Conservation (phyloP, 2,888 invertebrate species). For the Ichneumoninae sp. region DNA sequence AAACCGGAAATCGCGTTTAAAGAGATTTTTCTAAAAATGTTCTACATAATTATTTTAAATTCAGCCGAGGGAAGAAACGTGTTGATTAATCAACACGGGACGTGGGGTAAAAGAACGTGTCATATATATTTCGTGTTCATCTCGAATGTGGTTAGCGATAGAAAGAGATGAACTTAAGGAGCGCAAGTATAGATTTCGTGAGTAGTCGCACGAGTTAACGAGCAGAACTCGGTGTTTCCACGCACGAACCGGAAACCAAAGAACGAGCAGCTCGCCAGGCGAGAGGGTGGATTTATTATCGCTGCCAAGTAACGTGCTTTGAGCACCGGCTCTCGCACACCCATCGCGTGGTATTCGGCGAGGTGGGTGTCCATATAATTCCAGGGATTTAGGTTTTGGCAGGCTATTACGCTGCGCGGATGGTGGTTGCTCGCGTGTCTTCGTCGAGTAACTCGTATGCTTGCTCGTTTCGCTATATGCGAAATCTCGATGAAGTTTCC, state of each 20-base stretch:
- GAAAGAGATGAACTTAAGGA: not conserved
- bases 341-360: conserved; percentile 44
- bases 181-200: conserved; percentile 15
- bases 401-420: conserved; percentile 42
- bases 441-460: conserved; percentile 52
- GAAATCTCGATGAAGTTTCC: conserved; percentile 41
- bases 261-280: conserved; percentile 21
- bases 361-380: conserved; percentile 23
- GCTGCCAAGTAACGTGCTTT: conserved; percentile 36
- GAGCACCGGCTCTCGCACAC: conserved; percentile 15
- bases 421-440: conserved; percentile 55
- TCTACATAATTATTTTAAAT: no score
- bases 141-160: not conserved
- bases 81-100: no score
- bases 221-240: conserved; percentile 22
- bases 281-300: conserved; percentile 40
- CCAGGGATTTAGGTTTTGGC: conserved; percentile 50
- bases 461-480: conserved; percentile 50
- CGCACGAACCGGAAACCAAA: conserved; percentile 37
- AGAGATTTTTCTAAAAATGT: no score
- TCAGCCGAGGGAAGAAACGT: no score
- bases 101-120: no score
- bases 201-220: conserved; percentile 14
- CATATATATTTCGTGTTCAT: no score
- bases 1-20: no score